phyloP scores from a whole-genome alignment of 1,140 invertebrate genomes.

The Helicoverpa zea region DNA sequence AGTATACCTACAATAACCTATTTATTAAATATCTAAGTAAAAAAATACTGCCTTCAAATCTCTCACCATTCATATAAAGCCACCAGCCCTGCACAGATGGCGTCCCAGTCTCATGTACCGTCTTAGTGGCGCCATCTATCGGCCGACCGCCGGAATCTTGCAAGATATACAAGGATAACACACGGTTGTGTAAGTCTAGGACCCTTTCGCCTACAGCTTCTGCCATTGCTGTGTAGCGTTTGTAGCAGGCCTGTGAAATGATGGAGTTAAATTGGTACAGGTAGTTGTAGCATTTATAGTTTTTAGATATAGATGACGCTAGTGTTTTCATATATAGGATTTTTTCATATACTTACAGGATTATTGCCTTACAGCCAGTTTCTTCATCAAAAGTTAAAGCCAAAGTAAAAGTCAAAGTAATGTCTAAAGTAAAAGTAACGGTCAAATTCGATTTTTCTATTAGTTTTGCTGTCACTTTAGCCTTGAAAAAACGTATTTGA shows the following conservation, averaged over 20 bases:
- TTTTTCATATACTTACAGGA: too few species aligned
- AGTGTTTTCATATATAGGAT: too few species aligned
- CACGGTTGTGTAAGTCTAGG: constrained; percentile 91
- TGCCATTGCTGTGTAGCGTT: constrained; percentile 92
- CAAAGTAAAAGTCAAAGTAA: too few species aligned
- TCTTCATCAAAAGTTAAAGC: too few species aligned
- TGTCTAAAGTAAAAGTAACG: too few species aligned
- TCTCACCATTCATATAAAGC: constrained; percentile 93
- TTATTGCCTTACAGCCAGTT: too few species aligned
- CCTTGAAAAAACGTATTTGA: too few species aligned
- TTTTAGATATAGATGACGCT: background rate
- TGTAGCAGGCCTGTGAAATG: constrained; percentile 87
- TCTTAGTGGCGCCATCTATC: constrained; percentile 88
- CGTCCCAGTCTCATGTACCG: constrained; percentile 91
- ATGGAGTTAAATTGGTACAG: background rate
- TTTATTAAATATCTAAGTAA: too few species aligned
- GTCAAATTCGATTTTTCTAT: too few species aligned
- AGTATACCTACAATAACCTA: too few species aligned
- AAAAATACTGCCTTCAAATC: background rate
- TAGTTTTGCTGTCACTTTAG: too few species aligned
- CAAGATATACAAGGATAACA: constrained; percentile 92
- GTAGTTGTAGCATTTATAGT: too few species aligned
- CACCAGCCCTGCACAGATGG: constrained; percentile 95
- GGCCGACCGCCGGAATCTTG: constrained; percentile 92
- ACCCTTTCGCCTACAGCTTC: constrained; percentile 93